Evolutionary conservation across 2,888 invertebrate genomes (phyloP), one percentile per base, ranked within the genome.

Genomic region (Euspilapteryx auroguttella): DNA sequence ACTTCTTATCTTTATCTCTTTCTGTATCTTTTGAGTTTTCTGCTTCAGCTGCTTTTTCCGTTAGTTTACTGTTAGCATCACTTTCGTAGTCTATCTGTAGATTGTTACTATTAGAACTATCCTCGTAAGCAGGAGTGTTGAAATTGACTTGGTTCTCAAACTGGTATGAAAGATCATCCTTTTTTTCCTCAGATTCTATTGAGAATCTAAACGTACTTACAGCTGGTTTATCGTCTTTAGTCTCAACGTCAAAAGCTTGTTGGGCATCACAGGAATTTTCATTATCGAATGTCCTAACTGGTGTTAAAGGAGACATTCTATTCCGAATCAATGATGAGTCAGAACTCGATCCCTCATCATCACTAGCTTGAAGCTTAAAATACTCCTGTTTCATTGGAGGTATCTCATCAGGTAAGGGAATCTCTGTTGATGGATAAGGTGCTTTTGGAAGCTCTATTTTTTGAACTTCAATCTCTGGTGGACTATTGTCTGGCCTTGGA

Each of bases 201-300:
- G 65, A 50, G 34, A 75, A 73, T 40, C 62, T 49, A 31, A 75
- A 73, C 1, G 59, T 43, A 38, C 51, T 69, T 1, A 65, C 63
- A 36, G 28, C 14, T n/a, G 62, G 62, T 43, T 58, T 58, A 29
- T 49, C 58, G 2, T 54, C 59, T 24, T 54, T 51, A 27, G 34
- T 45, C 43, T 57, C 64, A 22, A 45, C 47, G 21, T 75, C 73
- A 29, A 71, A 76, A 1, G 56, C 73, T 42, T 71, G 75, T 37
- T 73, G 73, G 2, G 75, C 75, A 27, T 76, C 75, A 39, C 58
- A 71, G 0, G 75, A 76, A 31, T 76, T 73, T 38, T 75, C 75
- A 37, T 71, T 71, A 35, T 68, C 65, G 21, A 58, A 75, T 42
- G 69, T 73, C 28, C 73, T 54, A 21, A 76, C 68, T 6, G 75